Evolutionary conservation across 2,797 vertebrate species (phyloP), one percentile per base, ranked within the genome.

Genomic region (Acanthurus leucopareius): DNA sequence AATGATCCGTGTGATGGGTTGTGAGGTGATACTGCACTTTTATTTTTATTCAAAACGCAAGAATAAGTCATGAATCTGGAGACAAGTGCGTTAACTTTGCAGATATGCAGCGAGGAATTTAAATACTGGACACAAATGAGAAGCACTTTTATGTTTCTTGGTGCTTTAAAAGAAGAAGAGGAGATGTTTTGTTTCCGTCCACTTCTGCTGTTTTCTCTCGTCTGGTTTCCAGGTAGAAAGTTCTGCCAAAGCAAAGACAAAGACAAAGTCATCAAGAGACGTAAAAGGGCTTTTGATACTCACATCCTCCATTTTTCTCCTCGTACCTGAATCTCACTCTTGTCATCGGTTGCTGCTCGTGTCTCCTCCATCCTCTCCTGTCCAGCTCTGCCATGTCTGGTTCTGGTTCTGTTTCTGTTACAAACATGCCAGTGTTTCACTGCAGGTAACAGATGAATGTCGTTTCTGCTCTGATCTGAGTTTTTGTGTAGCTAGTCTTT

Each of bases 401-500:
- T 61, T 67, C 47, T 61, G 73, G 83, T 71, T 51, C 13, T 32
- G n/a, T n/a, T n/a, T n/a, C n/a, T n/a, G n/a, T n/a, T n/a, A n/a
- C n/a, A n/a, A 42, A 49, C 69, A 47, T 22, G 16, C 25, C 60
- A 15, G 48, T 61, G 42, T 78, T 80, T 78, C 60, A 73, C 73
- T 63, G 73, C 73, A 74, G 64, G 62, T 84, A 63, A 65, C 59
- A 25, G 80, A 77, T 45, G 58, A 35, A 54, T 61, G 79, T 79
- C 79, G 52, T 60, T 69, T 68, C n/a, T n/a, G n/a, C 3, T 78
- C 48, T 65, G 53, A 28, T 4, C 22, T 62, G 16, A 22, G 38
- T 74, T 56, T 66, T 77, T 82, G 63, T 83, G 68, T 57, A 67
- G 77, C 67, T 51, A 25, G 40, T 65, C 73, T 73, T 76, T 73